Evolutionary conservation across 1,140 invertebrate genomes (phyloP).

Genomic region (Eurosta solidaginis): DNA sequence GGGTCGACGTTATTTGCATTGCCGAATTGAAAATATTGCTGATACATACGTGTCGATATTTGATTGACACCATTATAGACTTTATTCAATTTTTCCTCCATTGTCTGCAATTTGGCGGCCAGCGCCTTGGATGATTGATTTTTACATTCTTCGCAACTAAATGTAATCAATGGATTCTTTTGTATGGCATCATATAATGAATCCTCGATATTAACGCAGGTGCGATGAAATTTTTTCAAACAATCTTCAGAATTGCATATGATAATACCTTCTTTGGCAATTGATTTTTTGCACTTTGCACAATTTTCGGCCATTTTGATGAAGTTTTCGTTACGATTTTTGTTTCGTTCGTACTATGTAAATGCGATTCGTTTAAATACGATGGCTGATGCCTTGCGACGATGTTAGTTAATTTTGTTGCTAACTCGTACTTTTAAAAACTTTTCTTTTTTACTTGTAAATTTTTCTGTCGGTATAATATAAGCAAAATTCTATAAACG

Average conservation of each 20-base stretch:
- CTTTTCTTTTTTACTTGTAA: constrained; percentile 22
- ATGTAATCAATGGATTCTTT: constrained; percentile 54
- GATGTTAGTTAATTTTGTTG: not conserved
- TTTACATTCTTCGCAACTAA: constrained; percentile 55
- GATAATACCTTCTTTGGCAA: constrained; percentile 51
- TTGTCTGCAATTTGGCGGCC: constrained; percentile 49
- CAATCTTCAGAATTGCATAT: constrained; percentile 54
- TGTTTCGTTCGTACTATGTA: constrained; percentile 5
- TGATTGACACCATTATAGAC: constrained; percentile 56
- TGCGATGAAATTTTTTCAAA: constrained; percentile 54
- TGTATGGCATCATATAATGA: constrained; percentile 53
- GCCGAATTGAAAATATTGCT: constrained; percentile 57
- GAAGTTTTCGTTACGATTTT: not conserved
- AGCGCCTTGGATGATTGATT: constrained; percentile 53
- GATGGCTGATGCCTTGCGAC: not conserved
- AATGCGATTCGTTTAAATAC: not conserved
- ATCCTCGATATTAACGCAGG: constrained; percentile 55
- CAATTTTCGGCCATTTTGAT: constrained; percentile 55
- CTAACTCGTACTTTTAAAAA: not conserved
- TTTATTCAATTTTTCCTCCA: constrained; percentile 57
- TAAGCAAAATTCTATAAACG: constrained; percentile 34
- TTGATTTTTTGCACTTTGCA: constrained; percentile 57
- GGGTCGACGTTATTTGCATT: constrained; percentile 49
- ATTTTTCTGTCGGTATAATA: constrained; percentile 42
- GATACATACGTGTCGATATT: constrained; percentile 58